These are phyloP conservation scores for Rhegmatorhina hoffmannsi DNA, from an alignment of 2,113 vertebrate genomes.

Conservation along the genomic window DNA sequence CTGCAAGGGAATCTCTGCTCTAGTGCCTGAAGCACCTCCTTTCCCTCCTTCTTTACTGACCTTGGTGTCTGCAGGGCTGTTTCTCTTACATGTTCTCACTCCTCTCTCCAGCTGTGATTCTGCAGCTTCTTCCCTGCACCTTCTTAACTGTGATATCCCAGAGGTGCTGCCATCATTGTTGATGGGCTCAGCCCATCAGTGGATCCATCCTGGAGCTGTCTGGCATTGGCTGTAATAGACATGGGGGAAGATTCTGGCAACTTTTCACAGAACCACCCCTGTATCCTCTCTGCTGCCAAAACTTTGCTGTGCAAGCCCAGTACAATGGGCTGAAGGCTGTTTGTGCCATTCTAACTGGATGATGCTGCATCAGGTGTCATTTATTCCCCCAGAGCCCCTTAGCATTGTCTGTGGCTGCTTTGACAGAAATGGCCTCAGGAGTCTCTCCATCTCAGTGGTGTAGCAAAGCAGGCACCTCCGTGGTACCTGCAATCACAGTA, in stretches of 20 bases:
- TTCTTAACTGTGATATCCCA: neutral
- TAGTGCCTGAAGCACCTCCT: neutral
- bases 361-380: neutral
- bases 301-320: neutral
- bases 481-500: neutral
- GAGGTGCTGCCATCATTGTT: rapidly evolving
- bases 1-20: neutral
- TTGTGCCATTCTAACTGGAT: neutral
- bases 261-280: neutral
- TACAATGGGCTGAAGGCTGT: neutral
- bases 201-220: neutral
- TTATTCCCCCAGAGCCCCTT: neutral
- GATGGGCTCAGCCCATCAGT: neutral
- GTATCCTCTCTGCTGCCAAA: neutral
- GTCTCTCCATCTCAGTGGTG: rapidly evolving
- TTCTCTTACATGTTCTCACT: neutral
- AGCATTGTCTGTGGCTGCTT: neutral
- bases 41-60: neutral
- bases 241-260: neutral
- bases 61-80: neutral
- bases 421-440: neutral
- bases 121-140: neutral
- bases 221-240: neutral
- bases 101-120: neutral
- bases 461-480: neutral